Base-by-base conservation (phyloP, 2,113 vertebrate species). In the Grantiella picta region DNA sequence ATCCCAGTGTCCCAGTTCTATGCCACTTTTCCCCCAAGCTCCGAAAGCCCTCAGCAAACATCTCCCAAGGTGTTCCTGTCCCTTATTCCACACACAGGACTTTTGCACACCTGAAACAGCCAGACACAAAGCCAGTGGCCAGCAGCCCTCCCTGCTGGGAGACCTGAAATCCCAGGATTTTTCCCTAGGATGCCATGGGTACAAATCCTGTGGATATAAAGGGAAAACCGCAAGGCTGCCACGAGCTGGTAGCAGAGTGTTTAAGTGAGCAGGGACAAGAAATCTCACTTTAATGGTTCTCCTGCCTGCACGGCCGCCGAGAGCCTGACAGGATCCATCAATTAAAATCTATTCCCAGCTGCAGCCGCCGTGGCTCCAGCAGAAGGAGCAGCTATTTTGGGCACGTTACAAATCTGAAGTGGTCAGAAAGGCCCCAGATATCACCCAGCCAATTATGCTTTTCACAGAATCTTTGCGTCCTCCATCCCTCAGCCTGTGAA, bases 331-430 rank as follows among this genome's bases (percentile, higher is more conserved):
- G 87, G 31, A 57, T 47, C 93, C 87, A 97, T 97, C 96, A 95
- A 93, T 97, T 97, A 96, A 95, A 94, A 94, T 82, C 96, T 93
- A 92, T 96, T 96, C 96, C 94, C 92, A 95, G 95, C 91, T 44
- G 77, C 79, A 83, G 64, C 27, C 53, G 85, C 29, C 42, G 63
- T 9, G 93, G 91, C 53, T 82, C 66, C 68, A 53, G 94, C 94
- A 93, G 82, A 49, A 84, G 54, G 59, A 40, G 15, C 68, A 40
- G 93, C 69, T 96, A 96, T 96, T 97, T 93, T 64, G 78, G 90
- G 63, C 75, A 77, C 38, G 40, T 87, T 72, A 80, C 78, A 92
- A 82, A 79, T 89, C 68, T 4, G 64, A 94, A 96, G 92, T 36
- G 70, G 71, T 81, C 80, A 86, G 49, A 85, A 68, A 78, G 64